Evolutionary conservation across 1,140 invertebrate genomes (phyloP).

Genomic region (Chionoecetes opilio): DNA sequence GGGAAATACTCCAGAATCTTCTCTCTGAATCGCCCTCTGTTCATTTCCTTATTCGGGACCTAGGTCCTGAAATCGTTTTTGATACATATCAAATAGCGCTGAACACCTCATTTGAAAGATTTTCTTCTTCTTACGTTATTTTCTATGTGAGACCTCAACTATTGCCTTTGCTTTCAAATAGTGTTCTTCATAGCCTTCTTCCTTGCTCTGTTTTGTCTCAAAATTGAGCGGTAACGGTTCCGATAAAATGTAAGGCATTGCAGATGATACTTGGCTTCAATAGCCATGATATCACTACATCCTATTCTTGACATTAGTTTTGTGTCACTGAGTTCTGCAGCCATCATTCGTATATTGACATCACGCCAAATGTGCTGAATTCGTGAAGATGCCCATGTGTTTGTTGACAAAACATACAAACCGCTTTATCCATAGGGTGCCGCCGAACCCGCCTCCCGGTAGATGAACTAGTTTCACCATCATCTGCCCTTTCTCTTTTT

Average conservation of each 20-base stretch:
- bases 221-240: not conserved
- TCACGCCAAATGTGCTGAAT: slow-evolving; percentile 55
- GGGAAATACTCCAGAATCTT: slow-evolving; percentile 37
- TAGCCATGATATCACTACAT: slow-evolving; percentile 41
- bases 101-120: not conserved
- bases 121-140: not conserved
- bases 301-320: slow-evolving; percentile 39
- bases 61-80: not conserved
- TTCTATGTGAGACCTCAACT: slow-evolving; percentile 38
- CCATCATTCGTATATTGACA: slow-evolving; percentile 37
- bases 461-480: not conserved
- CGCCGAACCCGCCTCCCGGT: not conserved
- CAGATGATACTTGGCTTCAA: slow-evolving; percentile 54
- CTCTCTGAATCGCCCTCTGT: slow-evolving; percentile 40
- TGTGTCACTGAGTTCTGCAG: slow-evolving; percentile 48
- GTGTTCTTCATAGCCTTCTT: slow-evolving; percentile 23
- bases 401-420: slow-evolving; percentile 15
- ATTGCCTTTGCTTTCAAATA: not conserved
- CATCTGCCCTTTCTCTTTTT: not conserved
- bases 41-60: slow-evolving; percentile 10
- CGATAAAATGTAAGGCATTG: not conserved
- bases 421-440: not conserved
- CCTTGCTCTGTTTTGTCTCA: not conserved
- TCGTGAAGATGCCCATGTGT: not conserved
- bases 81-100: not conserved